Conservation (phyloP, 2,113 vertebrate genomes). For the Equus przewalskii region DNA sequence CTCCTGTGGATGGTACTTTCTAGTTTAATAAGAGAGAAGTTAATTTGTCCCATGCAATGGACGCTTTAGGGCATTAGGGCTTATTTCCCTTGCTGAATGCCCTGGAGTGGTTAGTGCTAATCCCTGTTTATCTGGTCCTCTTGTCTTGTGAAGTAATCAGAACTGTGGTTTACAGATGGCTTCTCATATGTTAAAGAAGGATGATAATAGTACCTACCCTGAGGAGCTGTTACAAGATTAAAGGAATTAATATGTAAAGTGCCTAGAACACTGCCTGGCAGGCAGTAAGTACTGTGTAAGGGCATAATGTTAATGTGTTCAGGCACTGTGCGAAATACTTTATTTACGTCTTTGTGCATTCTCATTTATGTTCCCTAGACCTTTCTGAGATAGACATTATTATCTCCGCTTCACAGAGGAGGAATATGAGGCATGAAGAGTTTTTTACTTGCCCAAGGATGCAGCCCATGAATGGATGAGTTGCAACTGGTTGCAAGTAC, state of each 20-base stretch:
- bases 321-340: neutral
- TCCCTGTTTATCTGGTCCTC: slow-evolving; percentile 12
- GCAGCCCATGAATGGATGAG: neutral
- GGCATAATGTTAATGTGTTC: neutral
- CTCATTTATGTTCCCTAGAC: neutral
- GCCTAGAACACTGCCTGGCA: neutral
- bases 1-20: neutral
- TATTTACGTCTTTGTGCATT: neutral
- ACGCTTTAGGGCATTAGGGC: neutral
- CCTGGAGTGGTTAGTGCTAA: neutral
- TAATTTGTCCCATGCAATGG: slow-evolving; percentile 1
- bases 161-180: neutral
- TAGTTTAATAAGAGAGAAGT: neutral
- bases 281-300: neutral
- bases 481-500: neutral
- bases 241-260: neutral
- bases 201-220: neutral
- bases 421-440: neutral
- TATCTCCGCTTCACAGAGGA: neutral
- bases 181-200: neutral
- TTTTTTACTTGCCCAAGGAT: neutral
- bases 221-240: neutral
- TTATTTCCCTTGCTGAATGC: slow-evolving; percentile 3
- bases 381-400: neutral
- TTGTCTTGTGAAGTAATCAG: neutral